Percentiles rank a stretch among this genome's conserved stretches.
phyloP scores from a whole-genome alignment of 2,888 invertebrate species.

The Nomada fucata region DNA sequence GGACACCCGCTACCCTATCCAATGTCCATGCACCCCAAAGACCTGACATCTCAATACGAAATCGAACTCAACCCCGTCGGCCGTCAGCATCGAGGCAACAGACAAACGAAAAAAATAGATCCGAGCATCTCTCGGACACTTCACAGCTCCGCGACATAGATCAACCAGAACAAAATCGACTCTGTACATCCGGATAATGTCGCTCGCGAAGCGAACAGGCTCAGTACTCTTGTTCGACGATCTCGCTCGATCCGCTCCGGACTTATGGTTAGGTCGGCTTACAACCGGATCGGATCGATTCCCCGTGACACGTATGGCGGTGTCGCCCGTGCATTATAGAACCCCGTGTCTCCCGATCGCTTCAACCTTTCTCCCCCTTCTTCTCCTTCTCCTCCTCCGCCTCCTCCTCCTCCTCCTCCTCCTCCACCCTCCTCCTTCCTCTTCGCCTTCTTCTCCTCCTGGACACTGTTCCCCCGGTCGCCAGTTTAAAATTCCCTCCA shows the following conservation, averaged over 20 bases:
- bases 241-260: slow-evolving; percentile 64
- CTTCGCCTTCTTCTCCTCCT: neutral
- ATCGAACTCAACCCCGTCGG: no score
- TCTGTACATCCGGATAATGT: slow-evolving; percentile 22
- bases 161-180: slow-evolving; percentile 7
- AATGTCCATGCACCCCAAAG: no score
- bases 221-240: slow-evolving; percentile 66
- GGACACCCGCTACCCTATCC: no score
- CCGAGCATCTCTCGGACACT: neutral
- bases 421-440: no score
- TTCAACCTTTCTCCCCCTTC: neutral
- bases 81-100: no score
- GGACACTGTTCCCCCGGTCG: slow-evolving; percentile 42
- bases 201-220: slow-evolving; percentile 40
- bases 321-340: slow-evolving; percentile 71
- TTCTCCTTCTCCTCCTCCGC: no score
- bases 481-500: slow-evolving; percentile 69
- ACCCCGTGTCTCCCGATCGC: slow-evolving; percentile 22
- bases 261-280: slow-evolving; percentile 72
- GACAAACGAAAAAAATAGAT: neutral
- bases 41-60: no score
- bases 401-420: no score
- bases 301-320: slow-evolving; percentile 74
- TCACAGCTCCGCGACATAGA: neutral
- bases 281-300: slow-evolving; percentile 79